Base-by-base conservation (phyloP, 2,113 vertebrate genomes). In the Sakesphorus luctuosus region DNA sequence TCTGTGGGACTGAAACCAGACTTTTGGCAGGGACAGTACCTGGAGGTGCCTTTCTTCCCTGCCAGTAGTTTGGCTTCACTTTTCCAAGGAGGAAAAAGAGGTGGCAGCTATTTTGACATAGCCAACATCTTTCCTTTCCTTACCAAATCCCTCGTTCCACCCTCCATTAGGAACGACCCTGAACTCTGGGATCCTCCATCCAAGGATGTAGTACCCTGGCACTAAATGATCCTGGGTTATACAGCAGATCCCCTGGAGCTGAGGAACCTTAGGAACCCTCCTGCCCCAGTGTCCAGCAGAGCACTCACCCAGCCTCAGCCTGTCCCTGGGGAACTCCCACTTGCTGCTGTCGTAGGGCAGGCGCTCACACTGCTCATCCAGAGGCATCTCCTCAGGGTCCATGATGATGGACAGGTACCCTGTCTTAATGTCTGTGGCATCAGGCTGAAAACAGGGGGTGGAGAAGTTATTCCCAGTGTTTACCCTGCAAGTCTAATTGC, bases 381-480 rank as follows among this genome's bases (percentile, higher is more conserved):
- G 98, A 7, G 99, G 98, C 97, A 99, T 98, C 96, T 99, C 99
- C 49, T 99, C 99, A 0, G 99, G 99, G 96, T 99, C 99, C 97
- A 99, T 99, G 93, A 99, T 99, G 75, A 99, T 99, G 4, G 99
- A 99, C 49, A 99, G 98, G 96, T 98, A 98, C 38, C 99, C 98
- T 75, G 99, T 98, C 85, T 99, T 99, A 65, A 99, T 99, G 49
- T 99, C 98, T 8, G 98, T 98, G 62, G 98, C 98, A 96, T 97
- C 97, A 21, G 97, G 97, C 97, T 98, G 6, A 43, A 97, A 85
- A 90, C 74, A 87, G 43, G 56, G 74, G 5, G 20, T 3, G 31
- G 53, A 85, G 80, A 87, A 53, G 74, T 84, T 23, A 91, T 69
- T 84, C 40, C 10, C n/a, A 52, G 58, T 58, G 13, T 82, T 89